Evolutionary conservation across 2,113 vertebrate genomes (phyloP).

Genomic region (Coptodon bakossiorum): DNA sequence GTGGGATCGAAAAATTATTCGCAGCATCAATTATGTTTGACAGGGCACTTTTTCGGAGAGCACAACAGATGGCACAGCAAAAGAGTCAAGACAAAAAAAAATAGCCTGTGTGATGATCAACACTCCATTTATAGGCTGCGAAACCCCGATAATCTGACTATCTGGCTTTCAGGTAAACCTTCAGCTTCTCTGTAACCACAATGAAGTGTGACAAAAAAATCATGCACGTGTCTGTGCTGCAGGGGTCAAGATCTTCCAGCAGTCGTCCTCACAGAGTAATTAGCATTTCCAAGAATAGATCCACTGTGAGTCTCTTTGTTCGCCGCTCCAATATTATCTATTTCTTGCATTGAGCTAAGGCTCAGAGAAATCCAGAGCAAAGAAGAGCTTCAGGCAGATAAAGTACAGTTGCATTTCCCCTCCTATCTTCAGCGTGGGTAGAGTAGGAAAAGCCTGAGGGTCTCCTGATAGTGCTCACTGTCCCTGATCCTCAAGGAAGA

Average conservation of each 20-base stretch:
- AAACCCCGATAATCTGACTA: background rate
- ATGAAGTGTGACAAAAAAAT: background rate
- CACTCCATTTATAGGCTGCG: background rate
- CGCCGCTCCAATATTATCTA: conserved; percentile 36
- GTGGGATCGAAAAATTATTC: background rate
- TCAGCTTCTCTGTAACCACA: background rate
- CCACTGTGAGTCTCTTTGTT: conserved; percentile 37
- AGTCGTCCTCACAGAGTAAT: conserved; percentile 8
- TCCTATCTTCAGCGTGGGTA: background rate
- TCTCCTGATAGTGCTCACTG: conserved; percentile 8
- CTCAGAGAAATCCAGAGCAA: conserved; percentile 46
- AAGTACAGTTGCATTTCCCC: background rate
- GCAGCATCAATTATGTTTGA: background rate
- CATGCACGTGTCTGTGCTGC: background rate
- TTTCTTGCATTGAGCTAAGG: conserved; percentile 34
- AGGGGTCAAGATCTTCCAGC: conserved; percentile 8
- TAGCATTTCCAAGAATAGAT: conserved; percentile 57
- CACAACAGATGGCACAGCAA: background rate
- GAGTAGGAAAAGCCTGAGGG: conserved; percentile 36
- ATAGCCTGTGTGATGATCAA: background rate
- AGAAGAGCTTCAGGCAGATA: conserved; percentile 36
- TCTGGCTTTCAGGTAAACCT: background rate
- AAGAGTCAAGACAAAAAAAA: background rate
- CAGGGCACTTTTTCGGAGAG: background rate
- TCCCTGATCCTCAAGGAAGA: conserved; percentile 11